These are phyloP conservation scores for Atopsyche davidsoni DNA, from an alignment of 1,140 invertebrate species.

Conservation along the genomic window DNA sequence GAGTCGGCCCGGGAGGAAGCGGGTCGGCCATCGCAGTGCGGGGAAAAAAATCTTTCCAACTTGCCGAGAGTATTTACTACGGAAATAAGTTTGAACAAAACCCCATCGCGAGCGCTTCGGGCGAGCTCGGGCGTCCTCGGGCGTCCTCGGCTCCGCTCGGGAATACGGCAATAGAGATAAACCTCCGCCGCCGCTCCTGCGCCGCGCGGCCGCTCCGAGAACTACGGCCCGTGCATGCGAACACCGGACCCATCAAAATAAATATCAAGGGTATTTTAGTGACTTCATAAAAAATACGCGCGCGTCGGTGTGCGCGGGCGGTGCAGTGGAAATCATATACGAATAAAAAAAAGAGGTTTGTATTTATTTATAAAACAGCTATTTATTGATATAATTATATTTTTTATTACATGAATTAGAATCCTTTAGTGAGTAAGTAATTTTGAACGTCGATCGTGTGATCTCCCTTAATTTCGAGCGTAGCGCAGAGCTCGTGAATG, in stretches of 20 bases:
- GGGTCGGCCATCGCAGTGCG: constrained; percentile 2
- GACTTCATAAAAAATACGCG: too few relatives aligned
- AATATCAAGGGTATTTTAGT: neutral
- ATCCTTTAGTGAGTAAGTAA: constrained; percentile 71
- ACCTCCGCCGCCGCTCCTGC: constrained; percentile 18
- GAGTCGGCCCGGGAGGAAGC: too few relatives aligned
- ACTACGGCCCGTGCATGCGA: constrained; percentile 9
- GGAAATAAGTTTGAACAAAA: constrained; percentile 25
- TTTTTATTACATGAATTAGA: constrained; percentile 46
- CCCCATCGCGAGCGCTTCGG: constrained; percentile 19
- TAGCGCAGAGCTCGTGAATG: constrained; percentile 70
- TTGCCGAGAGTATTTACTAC: constrained; percentile 18
- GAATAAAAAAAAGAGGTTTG: too few relatives aligned
- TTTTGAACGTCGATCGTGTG: constrained; percentile 60
- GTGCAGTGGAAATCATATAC: too few relatives aligned
- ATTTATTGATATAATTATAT: too few relatives aligned
- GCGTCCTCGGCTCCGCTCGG: constrained; percentile 12
- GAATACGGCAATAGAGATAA: constrained; percentile 25
- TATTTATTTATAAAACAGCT: too few relatives aligned
- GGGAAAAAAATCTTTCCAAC: constrained; percentile 23
- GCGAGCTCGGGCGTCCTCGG: constrained; percentile 15
- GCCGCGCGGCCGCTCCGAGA: constrained; percentile 16
- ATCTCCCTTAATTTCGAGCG: constrained; percentile 72
- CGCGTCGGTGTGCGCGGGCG: too few relatives aligned
- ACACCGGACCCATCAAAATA: constrained; percentile 10